Base-by-base conservation (phyloP, 2,888 invertebrate species). In the Lysandra coridon region DNA sequence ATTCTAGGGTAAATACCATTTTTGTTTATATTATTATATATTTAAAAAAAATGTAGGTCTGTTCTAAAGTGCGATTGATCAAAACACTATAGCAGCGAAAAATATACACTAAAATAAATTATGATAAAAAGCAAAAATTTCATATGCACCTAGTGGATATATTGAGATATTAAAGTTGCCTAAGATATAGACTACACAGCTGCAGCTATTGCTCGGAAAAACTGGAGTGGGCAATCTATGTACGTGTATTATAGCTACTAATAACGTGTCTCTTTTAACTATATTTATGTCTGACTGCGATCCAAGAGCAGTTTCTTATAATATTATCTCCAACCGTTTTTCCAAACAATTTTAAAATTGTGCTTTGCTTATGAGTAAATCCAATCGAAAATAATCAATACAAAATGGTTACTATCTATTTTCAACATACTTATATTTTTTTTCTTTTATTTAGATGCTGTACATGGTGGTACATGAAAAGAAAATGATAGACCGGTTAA, bases 1-100 rank as follows among this genome's bases (percentile, higher is more conserved):
- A 97, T 90, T 96, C 96, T 2, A 93, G 95, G 81, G 95, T 97
- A 82, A 88, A 30, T 6, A 49, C 7, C 12, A 44, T n/a, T 49
- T 49, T 79, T 80, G 73, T 79, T 17, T 23, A 3, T 0, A 23
- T 23, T 23, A 23, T 23, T 23, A 40, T 53, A 40, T 69, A 10
- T 76, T 76, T 57, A 73, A 44, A 40, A 79, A 5, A 76, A 12
- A n/a, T 4, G 53, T 60, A 69, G 49, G 62, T 17, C 10, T 53
- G 6, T 77, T 17, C 5, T 77, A 23, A 79, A 23, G n/a, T 62
- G 62, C 23, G 7, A 62, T 62, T 23, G 23, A 62, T 2, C 6
- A 5, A 62, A 62, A 62, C 44, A 44, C 40, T 40, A 14, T 14
- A 23, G 64, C 64, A 64, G 23, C 62, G 7, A 62, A 62, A 44